Percentiles rank a stretch among this genome's conserved stretches.
Evolutionary conservation across 2,113 vertebrate genomes (phyloP).

Genomic region (Gasterosteus aculeatus): DNA sequence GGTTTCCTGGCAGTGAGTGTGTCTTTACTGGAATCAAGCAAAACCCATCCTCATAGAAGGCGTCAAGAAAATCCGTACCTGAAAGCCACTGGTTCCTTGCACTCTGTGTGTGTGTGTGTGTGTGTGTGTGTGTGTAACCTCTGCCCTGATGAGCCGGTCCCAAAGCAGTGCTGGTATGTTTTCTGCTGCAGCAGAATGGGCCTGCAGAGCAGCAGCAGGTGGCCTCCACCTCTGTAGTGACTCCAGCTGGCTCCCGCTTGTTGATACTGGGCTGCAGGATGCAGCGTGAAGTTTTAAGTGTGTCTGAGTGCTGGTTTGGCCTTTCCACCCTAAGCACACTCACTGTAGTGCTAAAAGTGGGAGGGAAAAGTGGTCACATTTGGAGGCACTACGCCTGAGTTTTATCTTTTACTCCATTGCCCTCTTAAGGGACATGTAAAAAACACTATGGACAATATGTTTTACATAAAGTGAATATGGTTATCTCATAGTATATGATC

Average conservation of each 20-base stretch:
- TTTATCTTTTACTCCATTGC: not conserved
- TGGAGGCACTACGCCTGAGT: not conserved
- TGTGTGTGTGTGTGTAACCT: slow-evolving; percentile 16
- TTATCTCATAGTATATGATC: not conserved
- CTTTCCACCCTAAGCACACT: not conserved
- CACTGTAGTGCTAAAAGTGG: not conserved
- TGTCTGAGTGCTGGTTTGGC: not conserved
- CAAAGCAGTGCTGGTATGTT: slow-evolving; percentile 64
- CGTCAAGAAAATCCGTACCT: slow-evolving; percentile 52
- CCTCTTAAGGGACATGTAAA: not conserved
- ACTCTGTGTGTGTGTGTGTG: slow-evolving; percentile 16
- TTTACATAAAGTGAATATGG: not conserved
- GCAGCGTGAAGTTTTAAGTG: slow-evolving; percentile 10
- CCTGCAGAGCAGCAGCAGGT: slow-evolving; percentile 72
- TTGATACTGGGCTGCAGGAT: slow-evolving; percentile 45
- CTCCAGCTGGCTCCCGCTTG: slow-evolving; percentile 53
- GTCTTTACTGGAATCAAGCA: slow-evolving; percentile 57
- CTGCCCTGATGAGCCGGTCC: slow-evolving; percentile 26
- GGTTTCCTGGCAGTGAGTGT: slow-evolving; percentile 53
- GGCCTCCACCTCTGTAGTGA: slow-evolving; percentile 47
- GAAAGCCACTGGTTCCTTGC: slow-evolving; percentile 14
- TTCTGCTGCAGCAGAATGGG: slow-evolving; percentile 55
- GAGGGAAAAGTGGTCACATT: not conserved
- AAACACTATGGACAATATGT: not conserved
- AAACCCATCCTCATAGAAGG: slow-evolving; percentile 27